Base-by-base conservation (phyloP, 1,140 invertebrate species). In the Frieseomelitta varia region DNA sequence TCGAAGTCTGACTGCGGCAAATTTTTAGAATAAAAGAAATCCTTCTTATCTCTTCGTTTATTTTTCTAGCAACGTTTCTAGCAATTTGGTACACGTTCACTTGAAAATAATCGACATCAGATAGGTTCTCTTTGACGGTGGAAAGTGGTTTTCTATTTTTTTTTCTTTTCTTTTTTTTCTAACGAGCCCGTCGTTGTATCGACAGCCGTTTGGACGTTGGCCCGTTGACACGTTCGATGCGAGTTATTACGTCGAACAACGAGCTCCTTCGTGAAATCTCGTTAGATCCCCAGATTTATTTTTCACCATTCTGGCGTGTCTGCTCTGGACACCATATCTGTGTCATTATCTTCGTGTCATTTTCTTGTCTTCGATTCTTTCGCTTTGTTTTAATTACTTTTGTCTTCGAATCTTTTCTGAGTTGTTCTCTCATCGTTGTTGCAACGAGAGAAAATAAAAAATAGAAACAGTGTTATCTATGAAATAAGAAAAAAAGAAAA, bases 161-260 rank as follows among this genome's bases (percentile, higher is more conserved):
- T 77, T 47, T 47, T 30, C 34, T 65, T 39, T 47, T 8, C 8
- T 47, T 47, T 8, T 47, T 47, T 47, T 47, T 79, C 69, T 71
- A 71, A 88, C 75, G 75, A 85, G 17, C 53, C 27, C 1, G 4
- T 81, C 55, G 51, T 27, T 63, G 79, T 81, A 76, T 81, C 77
- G 80, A 53, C 80, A 84, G 81, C 63, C 79, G 61, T 56, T 84
- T 89, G 88, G 84, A 84, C n/a, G 55, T 24, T 56, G 73, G 87
- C 87, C 88, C 67, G 75, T 61, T 68, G 76, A 81, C 83, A 51
- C 67, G 67, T 24, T 27, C 63, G 65, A 79, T 79, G 63, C 79
- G 84, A 88, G 84, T 88, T 87, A 88, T 88, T 88, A 87, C 85
- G 61, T 82, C 77, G 71, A 72, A 85, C 83, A 88, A 85, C 55